Conservation (phyloP, 2,888 invertebrate species). For the Pyrochroa serraticornis region DNA sequence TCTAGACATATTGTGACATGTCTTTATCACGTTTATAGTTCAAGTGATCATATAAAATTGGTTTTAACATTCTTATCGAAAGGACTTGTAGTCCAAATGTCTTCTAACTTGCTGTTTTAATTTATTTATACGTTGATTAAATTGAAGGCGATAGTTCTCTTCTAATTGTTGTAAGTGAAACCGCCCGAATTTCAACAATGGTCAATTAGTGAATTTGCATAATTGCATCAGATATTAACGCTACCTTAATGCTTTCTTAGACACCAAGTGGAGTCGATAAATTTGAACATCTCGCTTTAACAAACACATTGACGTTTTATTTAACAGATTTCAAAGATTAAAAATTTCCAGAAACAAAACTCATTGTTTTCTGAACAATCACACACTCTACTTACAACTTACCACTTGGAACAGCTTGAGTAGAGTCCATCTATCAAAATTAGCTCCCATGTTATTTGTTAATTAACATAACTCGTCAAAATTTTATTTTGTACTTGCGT, state of each 20-base stretch:
- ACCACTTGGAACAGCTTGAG: constrained; percentile 56
- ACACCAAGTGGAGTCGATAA: too few species aligned
- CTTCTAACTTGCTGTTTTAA: too few species aligned
- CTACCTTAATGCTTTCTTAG: too few species aligned
- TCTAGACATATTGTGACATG: too few species aligned
- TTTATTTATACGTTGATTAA: too few species aligned
- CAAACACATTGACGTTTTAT: not conserved
- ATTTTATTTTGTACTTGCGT: not conserved
- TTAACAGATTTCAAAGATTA: not conserved
- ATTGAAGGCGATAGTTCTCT: not conserved
- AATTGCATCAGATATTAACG: too few species aligned
- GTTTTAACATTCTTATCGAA: too few species aligned
- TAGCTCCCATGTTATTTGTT: constrained; percentile 35
- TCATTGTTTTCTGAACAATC: not conserved
- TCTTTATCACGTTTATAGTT: too few species aligned
- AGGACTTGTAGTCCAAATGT: too few species aligned
- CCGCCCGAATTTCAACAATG: too few species aligned
- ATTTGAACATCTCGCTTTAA: not conserved
- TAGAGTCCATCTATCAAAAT: constrained; percentile 55
- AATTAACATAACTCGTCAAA: not conserved
- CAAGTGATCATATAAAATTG: too few species aligned
- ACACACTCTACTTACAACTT: constrained; percentile 39
- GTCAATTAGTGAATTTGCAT: too few species aligned
- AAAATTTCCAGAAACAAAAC: constrained; percentile 4
- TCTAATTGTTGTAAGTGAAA: not conserved